Base-by-base conservation (phyloP, 2,797 vertebrate genomes). In the Percopsis omiscomaycus region DNA sequence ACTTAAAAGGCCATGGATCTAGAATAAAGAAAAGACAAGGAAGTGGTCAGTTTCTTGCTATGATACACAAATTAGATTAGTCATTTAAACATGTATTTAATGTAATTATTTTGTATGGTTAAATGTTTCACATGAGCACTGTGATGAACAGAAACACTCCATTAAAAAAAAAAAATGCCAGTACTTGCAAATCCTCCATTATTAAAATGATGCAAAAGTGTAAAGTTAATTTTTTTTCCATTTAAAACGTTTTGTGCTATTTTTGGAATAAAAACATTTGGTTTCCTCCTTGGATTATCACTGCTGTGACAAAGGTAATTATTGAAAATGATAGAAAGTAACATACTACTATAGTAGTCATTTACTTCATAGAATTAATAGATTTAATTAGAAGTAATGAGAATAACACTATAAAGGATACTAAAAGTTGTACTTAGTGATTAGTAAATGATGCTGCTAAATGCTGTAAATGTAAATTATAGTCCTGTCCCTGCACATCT, bases 91-190 rank as follows among this genome's bases (percentile, higher is more conserved):
- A 48, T 68, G 29, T 84, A 81, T 78, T 81, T 29, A 73, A 75
- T 75, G 51, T 73, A 68, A 82, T 83, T 75, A 69, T 84, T 79
- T 80, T 84, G 29, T 84, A 71, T 65, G 52, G 60, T 47, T 72
- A 11, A 68, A 68, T 49, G 15, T 55, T 64, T 80, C 32, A 67
- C 45, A 66, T 59, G 15, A 64, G 49, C 22, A 55, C 37, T 69
- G 59, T 50, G 51, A 75, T 32, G n/a, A 56, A 60, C 48, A 52
- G 37, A 69, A 12, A 71, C 86, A 89, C 89, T 89, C 89, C 10
- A 70, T 63, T 77, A 71, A 49, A 66, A 71, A 73, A 28, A 67
- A 49, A 10, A 13, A 45, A 37, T 32, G 55, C 50, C 48, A 57
- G 44, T 27, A 9, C 15, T 50, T 44, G 27, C 30, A 11, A 28